phyloP scores from a whole-genome alignment of 2,888 invertebrate genomes.

The Tribolium freemani region DNA sequence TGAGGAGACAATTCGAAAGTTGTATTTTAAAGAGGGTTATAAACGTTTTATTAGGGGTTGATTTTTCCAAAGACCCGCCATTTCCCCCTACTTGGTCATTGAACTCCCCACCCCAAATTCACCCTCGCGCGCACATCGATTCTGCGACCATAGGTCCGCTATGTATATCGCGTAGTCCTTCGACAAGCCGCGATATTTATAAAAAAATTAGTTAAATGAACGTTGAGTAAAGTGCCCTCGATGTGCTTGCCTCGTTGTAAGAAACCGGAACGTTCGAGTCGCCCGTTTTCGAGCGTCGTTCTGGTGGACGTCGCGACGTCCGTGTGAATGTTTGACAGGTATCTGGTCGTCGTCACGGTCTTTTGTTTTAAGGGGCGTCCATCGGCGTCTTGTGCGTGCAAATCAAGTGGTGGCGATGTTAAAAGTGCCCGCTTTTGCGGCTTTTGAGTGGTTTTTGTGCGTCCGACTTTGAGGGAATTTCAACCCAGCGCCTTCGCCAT shows the following conservation, averaged over 20 bases:
- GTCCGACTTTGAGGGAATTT: slow-evolving; percentile 35
- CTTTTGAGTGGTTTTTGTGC: slow-evolving; percentile 37
- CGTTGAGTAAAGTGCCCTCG: slow-evolving; percentile 5
- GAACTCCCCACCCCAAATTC: slow-evolving; percentile 57
- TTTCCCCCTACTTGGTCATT: slow-evolving; percentile 52
- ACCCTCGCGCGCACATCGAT: slow-evolving; percentile 59
- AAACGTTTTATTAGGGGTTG: neutral
- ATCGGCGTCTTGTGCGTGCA: slow-evolving; percentile 5
- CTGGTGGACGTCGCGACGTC: slow-evolving; percentile 34
- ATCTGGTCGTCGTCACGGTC: slow-evolving; percentile 20
- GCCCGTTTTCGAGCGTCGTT: neutral
- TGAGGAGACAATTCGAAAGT: neutral
- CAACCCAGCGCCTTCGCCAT: slow-evolving; percentile 58
- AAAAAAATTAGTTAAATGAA: slow-evolving; percentile 47
- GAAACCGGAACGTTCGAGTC: neutral
- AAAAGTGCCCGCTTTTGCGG: slow-evolving; percentile 25
- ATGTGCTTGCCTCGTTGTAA: slow-evolving; percentile 9
- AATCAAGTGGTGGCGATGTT: slow-evolving; percentile 1
- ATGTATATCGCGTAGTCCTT: slow-evolving; percentile 61
- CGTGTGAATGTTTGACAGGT: slow-evolving; percentile 36
- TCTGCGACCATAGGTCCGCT: slow-evolving; percentile 57
- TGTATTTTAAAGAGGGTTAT: neutral
- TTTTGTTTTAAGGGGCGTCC: slow-evolving; percentile 32
- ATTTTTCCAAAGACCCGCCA: slow-evolving; percentile 8
- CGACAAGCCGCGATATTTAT: slow-evolving; percentile 56